phyloP scores from a whole-genome alignment of 1,140 invertebrate genomes.

The Caerostris darwini region DNA sequence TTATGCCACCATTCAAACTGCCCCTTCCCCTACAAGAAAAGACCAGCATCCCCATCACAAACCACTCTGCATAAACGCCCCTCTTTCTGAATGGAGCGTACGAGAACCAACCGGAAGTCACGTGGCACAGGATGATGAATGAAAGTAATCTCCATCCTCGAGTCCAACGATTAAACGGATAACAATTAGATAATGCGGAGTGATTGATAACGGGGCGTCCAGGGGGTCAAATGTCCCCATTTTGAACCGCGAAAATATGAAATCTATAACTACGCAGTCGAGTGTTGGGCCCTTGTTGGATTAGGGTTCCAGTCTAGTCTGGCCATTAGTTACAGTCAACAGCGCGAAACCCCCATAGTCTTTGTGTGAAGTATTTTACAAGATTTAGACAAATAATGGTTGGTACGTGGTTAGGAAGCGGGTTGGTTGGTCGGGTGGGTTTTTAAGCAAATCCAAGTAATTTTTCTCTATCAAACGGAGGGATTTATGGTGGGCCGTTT shows the following conservation, averaged over 20 bases:
- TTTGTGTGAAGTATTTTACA: slow-evolving; percentile 39
- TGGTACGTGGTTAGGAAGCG: not conserved
- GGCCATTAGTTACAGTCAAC: slow-evolving; percentile 58
- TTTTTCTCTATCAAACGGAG: not conserved
- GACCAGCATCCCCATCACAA: not conserved
- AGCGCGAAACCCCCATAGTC: not conserved
- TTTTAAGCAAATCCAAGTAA: slow-evolving; percentile 13
- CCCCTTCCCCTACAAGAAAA: not conserved
- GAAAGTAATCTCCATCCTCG: slow-evolving; percentile 49
- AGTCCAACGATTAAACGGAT: slow-evolving; percentile 44
- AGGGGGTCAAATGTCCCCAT: slow-evolving; percentile 49
- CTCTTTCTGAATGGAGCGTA: slow-evolving; percentile 37
- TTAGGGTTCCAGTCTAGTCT: slow-evolving; percentile 42
- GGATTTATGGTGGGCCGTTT: not conserved
- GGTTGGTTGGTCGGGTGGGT: too few species aligned
- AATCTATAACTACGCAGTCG: slow-evolving; percentile 45
- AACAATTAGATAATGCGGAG: slow-evolving; percentile 67
- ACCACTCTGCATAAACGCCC: slow-evolving; percentile 43
- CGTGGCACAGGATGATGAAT: slow-evolving; percentile 56
- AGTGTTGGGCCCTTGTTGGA: slow-evolving; percentile 45
- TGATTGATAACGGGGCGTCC: slow-evolving; percentile 47
- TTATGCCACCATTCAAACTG: not conserved
- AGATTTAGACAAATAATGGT: slow-evolving; percentile 26
- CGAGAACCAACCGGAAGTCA: slow-evolving; percentile 44
- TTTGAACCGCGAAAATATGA: slow-evolving; percentile 54